Evolutionary conservation across 2,797 vertebrate genomes (phyloP).

Genomic region (Nyctalus aviator): DNA sequence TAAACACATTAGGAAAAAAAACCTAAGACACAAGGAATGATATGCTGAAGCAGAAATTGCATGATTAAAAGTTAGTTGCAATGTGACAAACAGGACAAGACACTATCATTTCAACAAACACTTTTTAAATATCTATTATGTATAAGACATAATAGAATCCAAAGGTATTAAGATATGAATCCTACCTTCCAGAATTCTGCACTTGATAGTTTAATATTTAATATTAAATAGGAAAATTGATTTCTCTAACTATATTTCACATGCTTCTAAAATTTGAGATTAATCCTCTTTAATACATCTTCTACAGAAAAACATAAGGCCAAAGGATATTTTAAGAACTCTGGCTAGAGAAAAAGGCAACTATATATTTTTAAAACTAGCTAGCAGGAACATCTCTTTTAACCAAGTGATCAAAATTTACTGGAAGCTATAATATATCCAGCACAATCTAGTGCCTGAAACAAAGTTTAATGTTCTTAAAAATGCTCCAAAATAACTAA

Average conservation of each 20-base stretch:
- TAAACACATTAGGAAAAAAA: conserved; percentile 7
- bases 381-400: conserved; percentile 50
- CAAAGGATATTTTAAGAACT: conserved; percentile 59
- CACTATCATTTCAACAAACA: conserved; percentile 42
- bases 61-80: conserved; percentile 56
- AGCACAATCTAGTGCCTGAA: conserved; percentile 62
- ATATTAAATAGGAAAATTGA: conserved; percentile 59
- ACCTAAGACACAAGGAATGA: conserved; percentile 30
- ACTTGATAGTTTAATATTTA: conserved; percentile 52
- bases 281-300: conserved; percentile 28
- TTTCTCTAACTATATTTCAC: conserved; percentile 52
- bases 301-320: conserved; percentile 47
- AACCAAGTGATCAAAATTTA: conserved; percentile 53
- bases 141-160: conserved; percentile 34
- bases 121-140: conserved; percentile 9
- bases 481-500: conserved; percentile 42
- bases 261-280: conserved; percentile 54
- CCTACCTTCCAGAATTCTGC: background rate
- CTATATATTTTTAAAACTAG: background rate
- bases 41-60: background rate
- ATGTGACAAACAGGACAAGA: conserved; percentile 58
- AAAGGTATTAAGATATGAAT: background rate
- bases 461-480: conserved; percentile 58
- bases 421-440: conserved; percentile 21
- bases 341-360: conserved; percentile 23